Evolutionary conservation across 2,888 invertebrate species (phyloP), one percentile per base, ranked within the genome.

Genomic region (Gymnosoma rotundatum): DNA sequence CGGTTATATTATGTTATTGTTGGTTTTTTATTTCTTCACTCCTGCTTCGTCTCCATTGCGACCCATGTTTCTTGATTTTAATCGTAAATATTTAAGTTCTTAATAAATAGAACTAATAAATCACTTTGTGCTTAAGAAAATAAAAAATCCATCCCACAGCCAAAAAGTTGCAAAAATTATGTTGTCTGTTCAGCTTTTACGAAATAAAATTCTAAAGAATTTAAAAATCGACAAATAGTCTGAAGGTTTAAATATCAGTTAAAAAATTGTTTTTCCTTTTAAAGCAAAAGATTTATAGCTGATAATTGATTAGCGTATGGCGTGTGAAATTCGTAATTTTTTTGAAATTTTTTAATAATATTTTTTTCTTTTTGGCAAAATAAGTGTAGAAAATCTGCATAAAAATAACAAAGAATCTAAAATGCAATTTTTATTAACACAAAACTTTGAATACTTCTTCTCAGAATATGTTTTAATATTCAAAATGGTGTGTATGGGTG

Each of bases 101-200:
- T 48, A 83, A 61, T 67, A 73, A 73, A 72, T 54, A 72, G 66
- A 56, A 67, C 73, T 69, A 78, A 87, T 87, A 87, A 88, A 88
- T 88, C 86, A 88, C 74, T 86, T 86, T 83, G 83, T 84, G 78
- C 50, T 10, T 18, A 20, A 52, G 16, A 72, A 74, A 79, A 25
- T 25, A 25, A 25, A 52, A 50, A 36, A n/a, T 18, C 20, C 66
- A 50, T 20, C 42, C 50, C 10, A 74, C 42, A 56, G 52, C 6
- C 36, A 14, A 42, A 58, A 69, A 64, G 36, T 4, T 45, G 74
- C 25, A 66, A 80, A 74, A 60, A 83, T 48, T 18, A 48, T 78
- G 52, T 64, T 74, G 64, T 70, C 45, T 38, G 52, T 5, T 12
- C 20, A 25, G 25, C 10, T 66, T 66, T 7, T 60, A 64, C n/a